Base-by-base conservation (phyloP, 2,797 vertebrate species). In the Notoglanidium macrostoma region DNA sequence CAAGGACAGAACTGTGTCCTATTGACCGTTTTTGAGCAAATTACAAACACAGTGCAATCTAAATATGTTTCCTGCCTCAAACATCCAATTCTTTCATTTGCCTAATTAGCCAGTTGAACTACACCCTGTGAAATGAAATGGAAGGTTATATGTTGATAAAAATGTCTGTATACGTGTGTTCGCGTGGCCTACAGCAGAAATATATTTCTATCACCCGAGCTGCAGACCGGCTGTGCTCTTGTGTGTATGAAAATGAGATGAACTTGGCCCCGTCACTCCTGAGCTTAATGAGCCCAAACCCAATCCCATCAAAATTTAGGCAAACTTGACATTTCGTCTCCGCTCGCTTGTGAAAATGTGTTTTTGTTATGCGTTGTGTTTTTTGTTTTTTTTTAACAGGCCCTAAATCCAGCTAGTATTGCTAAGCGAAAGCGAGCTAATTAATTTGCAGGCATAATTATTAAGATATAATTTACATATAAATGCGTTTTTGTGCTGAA, bases 401-500 rank as follows among this genome's bases (percentile, higher is more conserved):
- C 85, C 91, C 79, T 88, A 89, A 92, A 94, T 88, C 89, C 67
- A 79, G 89, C 89, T 92, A 92, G 87, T 90, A 87, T 90, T 90
- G 90, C 87, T 57, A 87, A 84, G 86, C 88, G 88, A 65, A 88
- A 84, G 86, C 88, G 87, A 92, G 89, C 94, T 92, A 94, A 95
- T 96, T 95, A 95, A 96, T 96, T 96, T 95, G 93, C 92, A 91
- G 93, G 96, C 95, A 95, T 93, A 93, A 94, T 96, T 96, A 95
- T 95, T 96, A 95, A 93, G 95, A 94, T 95, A 96, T 95, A 91
- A 97, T 97, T 98, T 97, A 96, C 96, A 97, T 97, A 96, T 96
- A 97, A 97, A 98, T 97, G 95, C 93, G 93, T 79, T 94, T 96
- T 95, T 76, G 92, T 94, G 94, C 92, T 90, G 91, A 93, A 89